A percentile compares a stretch with the other conserved stretches of the same genome.
phyloP scores from a whole-genome alignment of 2,797 vertebrate species.

The Lepilemur septentrionalis region DNA sequence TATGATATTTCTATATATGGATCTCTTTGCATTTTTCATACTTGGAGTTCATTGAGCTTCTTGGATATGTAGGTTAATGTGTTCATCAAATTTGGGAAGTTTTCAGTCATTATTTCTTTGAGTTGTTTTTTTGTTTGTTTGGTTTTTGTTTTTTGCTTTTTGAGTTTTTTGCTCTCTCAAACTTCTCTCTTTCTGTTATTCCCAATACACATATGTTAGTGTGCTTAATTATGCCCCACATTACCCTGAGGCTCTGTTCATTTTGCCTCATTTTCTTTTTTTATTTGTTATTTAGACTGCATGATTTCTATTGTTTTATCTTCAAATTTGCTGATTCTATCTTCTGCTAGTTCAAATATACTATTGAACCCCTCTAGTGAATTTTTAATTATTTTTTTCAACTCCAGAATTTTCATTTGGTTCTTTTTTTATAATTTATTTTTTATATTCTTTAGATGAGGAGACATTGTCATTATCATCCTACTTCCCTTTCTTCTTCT shows the following conservation, averaged over 20 bases:
- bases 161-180: background rate
- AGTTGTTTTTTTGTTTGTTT: background rate
- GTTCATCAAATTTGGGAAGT: background rate
- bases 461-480: background rate
- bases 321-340: background rate
- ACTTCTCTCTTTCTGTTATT: background rate
- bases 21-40: background rate
- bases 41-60: background rate
- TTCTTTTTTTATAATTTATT: background rate
- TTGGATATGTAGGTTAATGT: background rate
- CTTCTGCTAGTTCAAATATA: background rate
- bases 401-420: background rate
- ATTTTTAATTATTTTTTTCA: background rate
- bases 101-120: background rate
- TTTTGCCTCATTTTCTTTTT: background rate
- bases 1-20: background rate
- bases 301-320: background rate
- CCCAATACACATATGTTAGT: background rate
- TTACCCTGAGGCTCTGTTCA: background rate
- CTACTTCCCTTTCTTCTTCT: background rate
- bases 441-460: background rate
- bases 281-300: background rate
- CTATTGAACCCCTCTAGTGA: background rate
- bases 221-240: background rate
- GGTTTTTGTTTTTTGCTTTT: background rate